A percentile compares a stretch with the other conserved stretches of the same genome.
Evolutionary conservation across 2,113 vertebrate species (phyloP).

Genomic region (Ophthalmolycus amberensis): DNA sequence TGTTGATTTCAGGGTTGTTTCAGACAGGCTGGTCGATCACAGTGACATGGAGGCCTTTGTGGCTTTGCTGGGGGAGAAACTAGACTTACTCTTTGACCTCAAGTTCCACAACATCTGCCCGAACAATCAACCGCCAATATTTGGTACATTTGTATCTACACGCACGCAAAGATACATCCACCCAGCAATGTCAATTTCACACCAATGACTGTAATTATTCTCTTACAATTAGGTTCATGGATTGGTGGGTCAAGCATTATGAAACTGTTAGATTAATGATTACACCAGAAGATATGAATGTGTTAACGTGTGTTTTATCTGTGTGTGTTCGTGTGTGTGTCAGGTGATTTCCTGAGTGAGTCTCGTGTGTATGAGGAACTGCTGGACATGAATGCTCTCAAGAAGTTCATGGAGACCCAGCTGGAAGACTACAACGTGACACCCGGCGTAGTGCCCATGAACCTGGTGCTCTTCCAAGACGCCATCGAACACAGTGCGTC

Average conservation of each 20-base stretch:
- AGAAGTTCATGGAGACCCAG: constrained; percentile 86
- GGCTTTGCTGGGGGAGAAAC: constrained; percentile 84
- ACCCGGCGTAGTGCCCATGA: constrained; percentile 85
- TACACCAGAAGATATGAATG: background rate
- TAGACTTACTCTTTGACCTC: constrained; percentile 86
- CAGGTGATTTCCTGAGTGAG: constrained; percentile 89
- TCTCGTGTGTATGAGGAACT: constrained; percentile 88
- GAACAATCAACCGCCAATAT: constrained; percentile 86
- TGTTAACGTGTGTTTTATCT: background rate
- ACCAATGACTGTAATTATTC: constrained; percentile 1
- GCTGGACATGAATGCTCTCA: constrained; percentile 83
- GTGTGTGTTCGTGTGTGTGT: background rate
- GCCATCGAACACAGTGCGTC: constrained; percentile 89
- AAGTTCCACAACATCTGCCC: constrained; percentile 89
- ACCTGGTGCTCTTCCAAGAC: constrained; percentile 89
- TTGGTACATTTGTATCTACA: constrained; percentile 79
- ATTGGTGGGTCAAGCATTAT: background rate
- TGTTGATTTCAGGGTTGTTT: constrained; percentile 87
- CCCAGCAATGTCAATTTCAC: background rate
- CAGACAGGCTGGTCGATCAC: constrained; percentile 88
- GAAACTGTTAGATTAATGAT: background rate
- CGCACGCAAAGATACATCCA: background rate
- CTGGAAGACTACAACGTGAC: constrained; percentile 87
- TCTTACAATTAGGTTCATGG: background rate
- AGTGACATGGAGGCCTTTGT: constrained; percentile 86